These are phyloP conservation scores for Telenomus remus DNA, from an alignment of 1,140 invertebrate species.

Conservation along the genomic window DNA sequence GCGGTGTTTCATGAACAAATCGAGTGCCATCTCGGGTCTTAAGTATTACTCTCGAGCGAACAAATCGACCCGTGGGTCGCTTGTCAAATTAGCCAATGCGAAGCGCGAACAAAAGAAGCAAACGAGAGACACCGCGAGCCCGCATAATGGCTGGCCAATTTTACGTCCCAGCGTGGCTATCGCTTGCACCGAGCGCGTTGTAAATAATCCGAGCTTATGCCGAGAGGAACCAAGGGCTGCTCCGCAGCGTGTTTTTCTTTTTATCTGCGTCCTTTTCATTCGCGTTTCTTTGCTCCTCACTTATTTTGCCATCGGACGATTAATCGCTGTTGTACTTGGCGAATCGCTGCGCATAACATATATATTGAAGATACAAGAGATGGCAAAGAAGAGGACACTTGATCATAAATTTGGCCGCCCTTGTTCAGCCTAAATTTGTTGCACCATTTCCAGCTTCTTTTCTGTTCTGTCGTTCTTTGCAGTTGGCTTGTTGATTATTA, in stretches of 20 bases:
- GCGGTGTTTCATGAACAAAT: too few relatives aligned
- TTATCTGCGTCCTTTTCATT: constrained; percentile 17
- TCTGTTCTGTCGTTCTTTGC: constrained; percentile 23
- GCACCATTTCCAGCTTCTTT: constrained; percentile 17
- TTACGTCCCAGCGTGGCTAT: constrained; percentile 43
- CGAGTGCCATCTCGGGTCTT: too few relatives aligned
- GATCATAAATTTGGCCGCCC: constrained; percentile 39
- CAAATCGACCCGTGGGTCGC: constrained; percentile 9
- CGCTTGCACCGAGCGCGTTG: constrained; percentile 35
- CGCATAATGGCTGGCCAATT: constrained; percentile 39
- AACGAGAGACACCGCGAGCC: constrained; percentile 10
- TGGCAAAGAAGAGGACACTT: constrained; percentile 20
- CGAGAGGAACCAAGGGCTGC: constrained; percentile 36
- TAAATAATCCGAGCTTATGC: constrained; percentile 57
- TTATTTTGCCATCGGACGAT: constrained; percentile 55
- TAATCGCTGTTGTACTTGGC: constrained; percentile 54
- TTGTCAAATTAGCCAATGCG: constrained; percentile 27
- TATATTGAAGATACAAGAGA: constrained; percentile 30
- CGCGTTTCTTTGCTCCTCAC: constrained; percentile 41
- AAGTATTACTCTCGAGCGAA: constrained; percentile 17
- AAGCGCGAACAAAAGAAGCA: constrained; percentile 9
- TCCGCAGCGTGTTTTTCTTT: not conserved
- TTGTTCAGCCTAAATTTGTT: constrained; percentile 48
- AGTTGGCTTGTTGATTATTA: not conserved
- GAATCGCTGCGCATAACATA: constrained; percentile 53